Evolutionary conservation across 92 coral and sea anemone genomes (phyloP).

Genomic region (Zoanthus sociatus): DNA sequence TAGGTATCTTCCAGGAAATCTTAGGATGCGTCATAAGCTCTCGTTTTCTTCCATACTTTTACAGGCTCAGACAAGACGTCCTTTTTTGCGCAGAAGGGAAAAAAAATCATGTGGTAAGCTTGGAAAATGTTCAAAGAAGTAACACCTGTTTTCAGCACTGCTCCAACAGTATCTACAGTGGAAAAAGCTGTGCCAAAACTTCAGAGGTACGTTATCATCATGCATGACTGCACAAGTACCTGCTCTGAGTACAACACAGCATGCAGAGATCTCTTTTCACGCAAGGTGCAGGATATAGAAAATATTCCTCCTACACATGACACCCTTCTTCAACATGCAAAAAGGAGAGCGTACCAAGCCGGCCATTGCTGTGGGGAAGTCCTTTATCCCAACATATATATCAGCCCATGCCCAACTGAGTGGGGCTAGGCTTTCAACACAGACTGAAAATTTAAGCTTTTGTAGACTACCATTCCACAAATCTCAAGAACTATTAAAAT

Average conservation of each 20-base stretch:
- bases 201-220: conserved; percentile 35
- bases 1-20: conserved; percentile 52
- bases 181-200: conserved; percentile 72
- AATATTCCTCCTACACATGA: conserved; percentile 9
- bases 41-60: conserved; percentile 67
- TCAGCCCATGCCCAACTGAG: conserved; percentile 33
- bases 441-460: conserved; percentile 21
- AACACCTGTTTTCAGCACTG: conserved; percentile 42
- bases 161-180: conserved; percentile 39
- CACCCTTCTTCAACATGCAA: conserved; percentile 59
- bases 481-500: conserved; percentile 59
- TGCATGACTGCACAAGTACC: conserved; percentile 51
- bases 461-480: conserved; percentile 53
- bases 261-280: conserved; percentile 45
- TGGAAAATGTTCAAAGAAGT: conserved; percentile 39
- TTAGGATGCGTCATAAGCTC: conserved; percentile 59
- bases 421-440: conserved; percentile 12
- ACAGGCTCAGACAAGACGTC: conserved; percentile 58
- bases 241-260: conserved; percentile 44
- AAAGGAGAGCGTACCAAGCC: conserved; percentile 59
- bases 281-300: conserved; percentile 52
- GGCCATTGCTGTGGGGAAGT: conserved; percentile 46
- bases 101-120: conserved; percentile 67
- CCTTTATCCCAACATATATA: conserved; percentile 6
- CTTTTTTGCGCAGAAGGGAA: too few relatives aligned